phyloP scores from a whole-genome alignment of 1,140 invertebrate genomes.

The Phthorimaea operculella region DNA sequence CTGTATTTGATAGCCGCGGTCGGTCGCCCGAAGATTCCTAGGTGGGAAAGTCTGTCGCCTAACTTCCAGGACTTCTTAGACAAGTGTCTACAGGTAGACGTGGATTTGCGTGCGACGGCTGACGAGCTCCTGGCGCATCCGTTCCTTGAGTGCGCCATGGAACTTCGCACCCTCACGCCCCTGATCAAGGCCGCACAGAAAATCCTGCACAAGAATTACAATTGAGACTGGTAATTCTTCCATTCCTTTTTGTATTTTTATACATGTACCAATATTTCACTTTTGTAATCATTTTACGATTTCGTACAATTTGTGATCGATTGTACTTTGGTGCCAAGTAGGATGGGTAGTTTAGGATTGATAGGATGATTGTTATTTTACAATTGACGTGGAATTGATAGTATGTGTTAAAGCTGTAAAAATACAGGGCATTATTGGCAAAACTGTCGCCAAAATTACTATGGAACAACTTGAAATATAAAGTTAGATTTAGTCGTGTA shows the following conservation, averaged over 20 bases:
- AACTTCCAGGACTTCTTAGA: slow-evolving; percentile 88
- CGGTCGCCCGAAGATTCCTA: slow-evolving; percentile 90
- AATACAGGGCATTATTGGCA: slow-evolving; percentile 12
- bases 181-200: slow-evolving; percentile 91
- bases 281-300: slow-evolving; percentile 31
- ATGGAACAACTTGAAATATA: too few relatives aligned
- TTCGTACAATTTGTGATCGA: slow-evolving; percentile 17
- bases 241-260: slow-evolving; percentile 16
- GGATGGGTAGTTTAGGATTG: slow-evolving; percentile 14
- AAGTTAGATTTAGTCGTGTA: too few relatives aligned
- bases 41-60: slow-evolving; percentile 83
- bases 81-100: slow-evolving; percentile 92
- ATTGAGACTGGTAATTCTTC: slow-evolving; percentile 39
- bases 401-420: slow-evolving; percentile 1
- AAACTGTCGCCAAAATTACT: not conserved
- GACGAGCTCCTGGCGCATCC: slow-evolving; percentile 88
- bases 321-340: slow-evolving; percentile 28
- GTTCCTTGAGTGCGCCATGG: slow-evolving; percentile 88
- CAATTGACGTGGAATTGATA: not conserved
- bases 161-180: slow-evolving; percentile 85
- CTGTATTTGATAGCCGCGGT: slow-evolving; percentile 96
- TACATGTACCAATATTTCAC: slow-evolving; percentile 10
- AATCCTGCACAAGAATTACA: slow-evolving; percentile 74
- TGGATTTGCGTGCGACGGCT: slow-evolving; percentile 86
- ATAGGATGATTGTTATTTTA: slow-evolving; percentile 2